These are phyloP conservation scores for Drosophila melanosoma DNA, from an alignment of 2,888 invertebrate species.

Conservation along the genomic window DNA sequence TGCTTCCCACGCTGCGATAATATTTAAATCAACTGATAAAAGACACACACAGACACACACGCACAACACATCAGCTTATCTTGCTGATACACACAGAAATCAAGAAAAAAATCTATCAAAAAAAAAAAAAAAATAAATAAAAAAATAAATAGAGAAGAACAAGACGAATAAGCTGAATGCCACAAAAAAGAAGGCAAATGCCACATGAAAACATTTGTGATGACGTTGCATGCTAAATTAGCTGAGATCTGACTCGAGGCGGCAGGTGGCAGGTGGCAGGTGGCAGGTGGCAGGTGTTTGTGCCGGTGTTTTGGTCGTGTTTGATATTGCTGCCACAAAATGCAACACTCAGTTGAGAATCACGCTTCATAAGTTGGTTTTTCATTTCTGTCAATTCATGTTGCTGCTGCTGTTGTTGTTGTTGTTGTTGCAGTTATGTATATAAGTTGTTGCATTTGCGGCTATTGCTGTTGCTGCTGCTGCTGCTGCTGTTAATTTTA, in stretches of 20 bases:
- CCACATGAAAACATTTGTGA: conserved; percentile 6
- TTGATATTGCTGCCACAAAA: conserved; percentile 4
- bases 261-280: background rate
- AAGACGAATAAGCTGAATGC: background rate
- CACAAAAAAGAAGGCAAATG: conserved; percentile 4
- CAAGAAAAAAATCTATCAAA: conserved; percentile 14
- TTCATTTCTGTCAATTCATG: background rate
- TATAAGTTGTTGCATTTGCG: background rate
- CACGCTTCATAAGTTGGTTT: background rate
- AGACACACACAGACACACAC: background rate
- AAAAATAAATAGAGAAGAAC: too few species aligned
- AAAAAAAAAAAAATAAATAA: conserved; percentile 1
- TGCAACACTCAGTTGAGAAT: background rate
- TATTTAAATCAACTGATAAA: conserved; percentile 67
- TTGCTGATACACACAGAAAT: conserved; percentile 48
- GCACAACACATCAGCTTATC: conserved; percentile 43
- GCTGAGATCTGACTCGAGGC: background rate
- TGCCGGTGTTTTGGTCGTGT: background rate
- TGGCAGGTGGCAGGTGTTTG: too few species aligned
- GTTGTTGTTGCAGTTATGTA: background rate
- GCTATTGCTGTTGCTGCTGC: background rate
- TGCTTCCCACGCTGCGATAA: conserved; percentile 45
- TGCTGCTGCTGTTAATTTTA: background rate
- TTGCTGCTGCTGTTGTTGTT: too few species aligned
- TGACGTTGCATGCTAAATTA: conserved; percentile 9